A percentile compares a stretch with the other conserved stretches of the same genome.
phyloP scores from a whole-genome alignment of 2,797 vertebrate genomes.

The Amazonetta brasiliensis region DNA sequence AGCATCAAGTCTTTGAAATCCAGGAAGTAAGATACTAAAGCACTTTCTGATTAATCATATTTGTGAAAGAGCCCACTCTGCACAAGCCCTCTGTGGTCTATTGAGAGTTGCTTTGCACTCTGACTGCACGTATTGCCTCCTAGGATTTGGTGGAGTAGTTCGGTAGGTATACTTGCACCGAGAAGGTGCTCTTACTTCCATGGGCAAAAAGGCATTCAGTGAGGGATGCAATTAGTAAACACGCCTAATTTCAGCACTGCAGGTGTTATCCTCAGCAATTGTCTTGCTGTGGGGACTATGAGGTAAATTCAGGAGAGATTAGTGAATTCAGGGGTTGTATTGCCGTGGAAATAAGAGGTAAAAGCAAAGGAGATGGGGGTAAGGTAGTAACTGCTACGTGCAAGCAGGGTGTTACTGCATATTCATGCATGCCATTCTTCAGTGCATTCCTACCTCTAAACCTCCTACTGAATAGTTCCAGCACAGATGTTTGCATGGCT shows the following conservation, averaged over 20 bases:
- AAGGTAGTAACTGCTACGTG: not conserved
- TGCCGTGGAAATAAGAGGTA: not conserved
- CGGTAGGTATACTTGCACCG: not conserved
- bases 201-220: not conserved
- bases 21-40: not conserved
- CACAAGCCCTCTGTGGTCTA: not conserved
- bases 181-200: not conserved
- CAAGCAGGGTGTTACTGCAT: constrained; percentile 9
- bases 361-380: not conserved
- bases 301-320: not conserved
- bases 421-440: constrained; percentile 40
- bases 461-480: constrained; percentile 57
- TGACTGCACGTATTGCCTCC: not conserved
- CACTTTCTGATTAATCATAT: constrained; percentile 8
- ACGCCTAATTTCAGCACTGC: not conserved
- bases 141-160: not conserved
- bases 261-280: not conserved
- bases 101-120: not conserved
- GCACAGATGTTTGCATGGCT: constrained; percentile 58
- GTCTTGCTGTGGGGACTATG: not conserved
- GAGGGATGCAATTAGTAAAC: not conserved
- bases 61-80: not conserved
- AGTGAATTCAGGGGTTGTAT: not conserved
- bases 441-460: constrained; percentile 48
- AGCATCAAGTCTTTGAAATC: constrained; percentile 17